Base-by-base conservation (phyloP, 2,113 vertebrate species). In the Hydrochoerus hydrochaeris region DNA sequence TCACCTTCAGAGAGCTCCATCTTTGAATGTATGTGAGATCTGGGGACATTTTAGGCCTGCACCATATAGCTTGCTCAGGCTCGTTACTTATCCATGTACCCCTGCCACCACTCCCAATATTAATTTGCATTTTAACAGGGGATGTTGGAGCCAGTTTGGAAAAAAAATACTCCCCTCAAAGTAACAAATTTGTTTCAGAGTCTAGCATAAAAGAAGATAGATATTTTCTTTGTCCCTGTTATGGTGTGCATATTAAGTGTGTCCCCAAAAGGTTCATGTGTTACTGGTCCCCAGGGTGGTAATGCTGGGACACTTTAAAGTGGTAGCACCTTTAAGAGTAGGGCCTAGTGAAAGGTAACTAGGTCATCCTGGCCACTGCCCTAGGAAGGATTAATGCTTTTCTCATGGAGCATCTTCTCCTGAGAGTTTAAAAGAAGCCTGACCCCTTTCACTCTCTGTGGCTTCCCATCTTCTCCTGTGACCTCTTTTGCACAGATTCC, bases 141-240 rank as follows among this genome's bases (percentile, higher is more conserved):
- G 32, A 85, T 44, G 49, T 28, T 90, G 63, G 28, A 77, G 58
- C 44, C 80, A 89, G 67, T 52, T 92, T 89, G 88, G 52, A 41
- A 91, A 60, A 60, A 88, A 95, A 77, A 12, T 30, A 26, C 16
- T 24, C 30, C 20, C 41, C 62, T n/a, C 78, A 57, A 85, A 92
- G 85, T 84, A 97, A 78, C 26, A 93, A 73, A 86, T 28, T 82
- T 81, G 71, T 60, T 95, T 92, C 87, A 81, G 63, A 78, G 57
- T 46, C n/a, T n/a, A 85, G 30, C 52, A 82, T n/a, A 49, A 85
- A 49, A 26, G 63, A 71, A 93, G 57, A 94, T 57, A 62, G 32
- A 77, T 35, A 89, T 82, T 89, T 65, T 86, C 58, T 95, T 65
- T 41, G 20, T 91, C 26, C 28, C 20, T 85, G 24, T 86, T 86